Evolutionary conservation across 2,113 vertebrate genomes (phyloP).

Genomic region (Tachysurus fulvidraco): DNA sequence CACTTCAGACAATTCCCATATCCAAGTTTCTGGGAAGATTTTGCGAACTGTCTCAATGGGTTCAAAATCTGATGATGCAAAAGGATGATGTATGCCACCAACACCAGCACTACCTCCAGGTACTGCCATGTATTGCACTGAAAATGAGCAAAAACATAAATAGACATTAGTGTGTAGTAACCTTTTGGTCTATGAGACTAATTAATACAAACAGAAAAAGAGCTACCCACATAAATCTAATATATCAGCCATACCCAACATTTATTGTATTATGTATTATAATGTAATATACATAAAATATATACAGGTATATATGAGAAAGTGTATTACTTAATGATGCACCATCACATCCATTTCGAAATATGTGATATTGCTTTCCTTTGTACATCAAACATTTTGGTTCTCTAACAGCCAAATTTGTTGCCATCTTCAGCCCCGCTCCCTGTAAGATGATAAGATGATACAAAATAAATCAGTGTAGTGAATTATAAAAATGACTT

Average conservation of each 20-base stretch:
- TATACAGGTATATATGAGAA: neutral
- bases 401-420: neutral
- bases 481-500: no score
- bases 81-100: no score
- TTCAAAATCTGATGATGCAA: no score
- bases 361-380: neutral
- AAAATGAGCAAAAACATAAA: neutral
- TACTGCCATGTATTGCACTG: neutral
- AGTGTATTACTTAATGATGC: neutral
- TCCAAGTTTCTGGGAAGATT: constrained; percentile 76
- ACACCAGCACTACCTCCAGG: accelerated
- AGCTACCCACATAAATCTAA: neutral
- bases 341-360: neutral
- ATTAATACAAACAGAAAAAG: neutral
- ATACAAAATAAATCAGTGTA: no score
- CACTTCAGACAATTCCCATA: constrained; percentile 64
- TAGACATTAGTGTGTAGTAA: neutral
- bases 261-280: neutral
- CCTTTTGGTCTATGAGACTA: neutral
- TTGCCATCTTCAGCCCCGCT: no score
- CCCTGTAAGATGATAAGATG: no score
- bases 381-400: constrained; percentile 65
- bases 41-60: constrained; percentile 67
- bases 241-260: neutral
- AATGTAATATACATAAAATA: neutral